Evolutionary conservation across 2,888 invertebrate species (phyloP), one percentile per base, ranked within the genome.

Genomic region (Augiades crinisus): DNA sequence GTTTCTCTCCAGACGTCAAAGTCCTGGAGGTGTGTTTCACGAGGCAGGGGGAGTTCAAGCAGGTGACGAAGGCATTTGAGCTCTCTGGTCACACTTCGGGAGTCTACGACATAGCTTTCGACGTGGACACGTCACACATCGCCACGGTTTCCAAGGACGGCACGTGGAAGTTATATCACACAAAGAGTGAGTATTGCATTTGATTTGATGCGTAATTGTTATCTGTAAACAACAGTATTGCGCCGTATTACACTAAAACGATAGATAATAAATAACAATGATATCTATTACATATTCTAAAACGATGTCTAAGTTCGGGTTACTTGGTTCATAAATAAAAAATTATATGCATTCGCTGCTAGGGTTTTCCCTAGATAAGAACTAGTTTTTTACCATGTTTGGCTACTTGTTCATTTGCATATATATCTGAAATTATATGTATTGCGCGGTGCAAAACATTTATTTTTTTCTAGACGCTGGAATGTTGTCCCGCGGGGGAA

Each of bases 141-240:
- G 95, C 93, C 3, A 95, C 96, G 0, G 93, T 96, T 57, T 96
- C 96, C 16, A 96, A 95, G 85, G 96, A 97, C 84, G 95, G 95
- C 67, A 94, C 94, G 56, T 97, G 96, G 95, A 94, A 94, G 73
- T 86, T 96, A 52, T 97, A 94, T 89, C 92, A 97, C 77, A 96
- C 95, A 47, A 95, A 96, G 83, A 93, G 95, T 95, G 83, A 90
- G 85, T 84, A 74, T 61, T 55, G 60, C 8, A 30, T 52, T 5
- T 1, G 12, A 12, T 19, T 2, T 65, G 63, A 68, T 68, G 70
- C 75, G 74, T 70, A 62, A 63, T 68, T 61, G 60, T 57, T 58
- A 60, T 60, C 58, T 31, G 16, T 38, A 50, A 24, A 33, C 33
- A 40, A n/a, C 31, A 7, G 12, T 47, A 51, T 34, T 43, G 12